Evolutionary conservation across 92 coral and sea anemone species (phyloP).

Genomic region (Porites rus): DNA sequence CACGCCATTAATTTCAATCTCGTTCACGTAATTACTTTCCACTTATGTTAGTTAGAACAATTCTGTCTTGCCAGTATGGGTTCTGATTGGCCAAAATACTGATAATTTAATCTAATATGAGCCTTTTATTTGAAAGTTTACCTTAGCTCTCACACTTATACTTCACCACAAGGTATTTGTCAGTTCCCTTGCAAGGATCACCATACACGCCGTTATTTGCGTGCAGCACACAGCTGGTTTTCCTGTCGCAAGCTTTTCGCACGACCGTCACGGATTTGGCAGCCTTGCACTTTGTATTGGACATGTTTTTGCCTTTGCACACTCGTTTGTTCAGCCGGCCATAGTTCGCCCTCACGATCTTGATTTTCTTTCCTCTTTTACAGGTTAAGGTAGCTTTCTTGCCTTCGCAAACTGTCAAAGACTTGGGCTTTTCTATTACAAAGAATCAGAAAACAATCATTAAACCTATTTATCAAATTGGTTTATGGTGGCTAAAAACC

Average conservation of each 20-base stretch:
- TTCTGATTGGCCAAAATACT: neutral
- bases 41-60: too few species aligned
- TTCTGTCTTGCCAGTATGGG: too few species aligned
- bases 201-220: conserved; percentile 33
- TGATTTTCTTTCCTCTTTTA: conserved; percentile 1
- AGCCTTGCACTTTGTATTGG: conserved; percentile 20
- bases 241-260: conserved; percentile 21
- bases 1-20: too few species aligned
- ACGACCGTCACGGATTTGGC: conserved; percentile 18
- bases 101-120: neutral
- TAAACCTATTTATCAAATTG: neutral
- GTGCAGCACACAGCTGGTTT: conserved; percentile 17
- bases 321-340: conserved; percentile 21
- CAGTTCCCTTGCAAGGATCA: conserved; percentile 14
- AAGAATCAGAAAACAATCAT: neutral
- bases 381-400: conserved; percentile 8
- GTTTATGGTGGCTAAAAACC: neutral
- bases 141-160: conserved; percentile 27
- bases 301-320: neutral
- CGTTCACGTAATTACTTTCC: too few species aligned
- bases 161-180: conserved; percentile 17
- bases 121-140: neutral
- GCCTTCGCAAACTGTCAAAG: conserved; percentile 15
- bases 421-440: conserved; percentile 18
- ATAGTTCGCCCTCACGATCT: conserved; percentile 23